Conservation (phyloP, 2,113 vertebrate species). For the Oncorhynchus gorbuscha region DNA sequence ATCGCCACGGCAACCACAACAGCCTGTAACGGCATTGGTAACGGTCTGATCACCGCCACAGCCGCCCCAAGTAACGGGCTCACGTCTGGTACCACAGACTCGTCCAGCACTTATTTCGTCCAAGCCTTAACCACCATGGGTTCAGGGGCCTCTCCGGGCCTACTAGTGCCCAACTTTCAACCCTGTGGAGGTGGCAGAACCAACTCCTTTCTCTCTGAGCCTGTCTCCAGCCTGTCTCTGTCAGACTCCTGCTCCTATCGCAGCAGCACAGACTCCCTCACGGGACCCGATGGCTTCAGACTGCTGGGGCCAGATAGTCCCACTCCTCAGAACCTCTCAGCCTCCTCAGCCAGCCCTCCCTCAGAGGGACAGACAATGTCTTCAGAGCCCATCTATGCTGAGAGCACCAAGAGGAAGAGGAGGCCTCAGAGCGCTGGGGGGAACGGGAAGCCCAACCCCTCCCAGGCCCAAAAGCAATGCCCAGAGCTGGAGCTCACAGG, state of each 20-base stretch:
- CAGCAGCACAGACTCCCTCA: slow-evolving; percentile 71
- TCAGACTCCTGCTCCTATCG: slow-evolving; percentile 71
- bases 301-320: slow-evolving; percentile 37
- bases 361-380: slow-evolving; percentile 22
- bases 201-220: slow-evolving; percentile 50
- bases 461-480: slow-evolving; percentile 25
- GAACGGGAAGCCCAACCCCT: background rate
- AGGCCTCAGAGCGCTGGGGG: slow-evolving; percentile 34
- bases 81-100: slow-evolving; percentile 17
- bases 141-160: slow-evolving; percentile 32
- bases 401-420: slow-evolving; percentile 91
- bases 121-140: slow-evolving; percentile 37
- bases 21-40: slow-evolving; percentile 38
- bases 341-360: slow-evolving; percentile 14
- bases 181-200: slow-evolving; percentile 42
- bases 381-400: slow-evolving; percentile 88
- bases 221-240: slow-evolving; percentile 52
- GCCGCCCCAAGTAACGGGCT: slow-evolving; percentile 37
- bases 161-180: slow-evolving; percentile 7
- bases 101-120: slow-evolving; percentile 55
- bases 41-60: slow-evolving; percentile 26
- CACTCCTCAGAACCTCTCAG: slow-evolving; percentile 28
- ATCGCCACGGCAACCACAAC: slow-evolving; percentile 32
- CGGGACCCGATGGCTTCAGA: slow-evolving; percentile 46
- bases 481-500: slow-evolving; percentile 35